These are phyloP conservation scores for Trilocha varians DNA, from an alignment of 2,888 invertebrate genomes.

Conservation along the genomic window DNA sequence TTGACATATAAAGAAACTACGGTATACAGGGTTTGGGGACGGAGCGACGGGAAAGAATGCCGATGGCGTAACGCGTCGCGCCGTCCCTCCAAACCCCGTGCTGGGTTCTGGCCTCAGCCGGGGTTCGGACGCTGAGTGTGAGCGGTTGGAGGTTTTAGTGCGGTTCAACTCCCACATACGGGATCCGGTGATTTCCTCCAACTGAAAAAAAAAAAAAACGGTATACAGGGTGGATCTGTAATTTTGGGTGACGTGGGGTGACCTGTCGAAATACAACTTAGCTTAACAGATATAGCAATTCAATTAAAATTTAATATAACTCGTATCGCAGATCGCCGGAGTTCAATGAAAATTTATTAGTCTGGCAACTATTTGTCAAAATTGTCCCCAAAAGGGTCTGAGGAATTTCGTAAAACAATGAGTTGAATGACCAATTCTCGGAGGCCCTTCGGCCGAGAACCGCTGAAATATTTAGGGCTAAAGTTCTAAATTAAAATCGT, in stretches of 20 bases:
- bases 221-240: too few species aligned
- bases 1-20: too few species aligned
- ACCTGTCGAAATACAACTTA: slow-evolving; percentile 1
- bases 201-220: too few species aligned
- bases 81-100: too few species aligned
- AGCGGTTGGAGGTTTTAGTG: too few species aligned
- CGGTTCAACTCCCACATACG: too few species aligned
- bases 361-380: slow-evolving; percentile 68
- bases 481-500: slow-evolving; percentile 17
- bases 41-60: too few species aligned
- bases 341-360: slow-evolving; percentile 67
- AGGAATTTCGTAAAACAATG: slow-evolving; percentile 56
- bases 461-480: slow-evolving; percentile 28
- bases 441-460: slow-evolving; percentile 24
- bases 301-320: neutral
- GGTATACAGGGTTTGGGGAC: too few species aligned
- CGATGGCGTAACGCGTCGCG: too few species aligned
- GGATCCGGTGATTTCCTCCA: too few species aligned
- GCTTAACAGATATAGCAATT: neutral
- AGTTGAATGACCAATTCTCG: slow-evolving; percentile 54
- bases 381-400: slow-evolving; percentile 52
- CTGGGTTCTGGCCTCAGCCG: too few species aligned
- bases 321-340: neutral
- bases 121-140: too few species aligned
- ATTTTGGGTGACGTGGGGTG: neutral